Conservation (phyloP, 2,797 vertebrate species). For the Poeciliopsis gracilis region DNA sequence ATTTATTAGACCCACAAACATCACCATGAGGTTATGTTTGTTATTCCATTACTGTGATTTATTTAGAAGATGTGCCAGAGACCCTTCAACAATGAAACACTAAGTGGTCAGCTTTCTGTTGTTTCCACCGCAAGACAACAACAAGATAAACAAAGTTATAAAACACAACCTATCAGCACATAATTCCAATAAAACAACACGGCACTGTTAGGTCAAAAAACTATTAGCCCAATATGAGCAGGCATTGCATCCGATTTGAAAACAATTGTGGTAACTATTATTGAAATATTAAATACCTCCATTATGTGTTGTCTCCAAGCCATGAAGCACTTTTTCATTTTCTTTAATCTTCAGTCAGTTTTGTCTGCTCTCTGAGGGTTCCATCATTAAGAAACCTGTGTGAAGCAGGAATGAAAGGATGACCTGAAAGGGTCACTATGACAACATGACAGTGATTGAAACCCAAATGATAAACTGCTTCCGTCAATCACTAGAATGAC, state of each 20-base stretch:
- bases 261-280: not conserved
- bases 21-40: constrained; percentile 47
- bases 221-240: not conserved
- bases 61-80: constrained; percentile 26
- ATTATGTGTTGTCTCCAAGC: not conserved
- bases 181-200: not conserved
- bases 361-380: not conserved
- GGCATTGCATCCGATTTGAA: not conserved
- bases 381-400: not conserved
- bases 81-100: constrained; percentile 35
- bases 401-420: not conserved
- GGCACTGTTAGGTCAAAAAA: not conserved
- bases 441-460: not conserved
- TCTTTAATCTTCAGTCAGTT: not conserved
- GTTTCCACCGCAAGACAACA: not conserved
- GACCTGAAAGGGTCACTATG: not conserved
- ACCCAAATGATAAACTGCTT: not conserved
- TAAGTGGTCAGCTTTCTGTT: constrained; percentile 8
- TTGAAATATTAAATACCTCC: not conserved
- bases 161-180: constrained; percentile 5
- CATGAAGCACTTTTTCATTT: not conserved
- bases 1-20: constrained; percentile 50
- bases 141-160: not conserved
- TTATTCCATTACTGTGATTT: constrained; percentile 31
- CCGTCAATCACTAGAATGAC: not conserved